Percentiles rank a stretch among this genome's conserved stretches.
Evolutionary conservation across 2,113 vertebrate genomes (phyloP).

Genomic region (Archocentrus centrarchus): DNA sequence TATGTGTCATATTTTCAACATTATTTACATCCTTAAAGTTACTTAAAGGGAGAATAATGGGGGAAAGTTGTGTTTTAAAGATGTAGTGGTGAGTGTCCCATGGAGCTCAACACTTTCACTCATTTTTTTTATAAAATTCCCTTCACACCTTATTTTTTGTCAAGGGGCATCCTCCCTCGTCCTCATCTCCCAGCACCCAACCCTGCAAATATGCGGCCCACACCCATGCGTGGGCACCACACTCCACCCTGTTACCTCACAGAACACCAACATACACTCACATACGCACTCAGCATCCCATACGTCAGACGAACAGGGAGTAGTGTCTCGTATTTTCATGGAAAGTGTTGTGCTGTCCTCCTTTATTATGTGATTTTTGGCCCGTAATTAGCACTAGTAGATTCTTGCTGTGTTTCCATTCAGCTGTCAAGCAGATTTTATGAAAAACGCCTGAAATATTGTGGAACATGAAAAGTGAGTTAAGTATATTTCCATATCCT

Average conservation of each 20-base stretch:
- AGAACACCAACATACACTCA: slow-evolving; percentile 19
- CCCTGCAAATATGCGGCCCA: slow-evolving; percentile 56
- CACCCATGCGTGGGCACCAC: slow-evolving; percentile 64
- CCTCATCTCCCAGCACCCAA: slow-evolving; percentile 39
- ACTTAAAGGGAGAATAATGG: neutral
- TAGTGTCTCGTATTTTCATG: slow-evolving; percentile 41
- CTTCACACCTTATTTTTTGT: slow-evolving; percentile 26
- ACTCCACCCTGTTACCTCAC: slow-evolving; percentile 65
- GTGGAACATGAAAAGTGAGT: slow-evolving; percentile 14
- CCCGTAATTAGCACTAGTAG: slow-evolving; percentile 17
- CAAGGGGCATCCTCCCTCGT: neutral
- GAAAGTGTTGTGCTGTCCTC: slow-evolving; percentile 57
- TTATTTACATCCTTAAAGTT: neutral
- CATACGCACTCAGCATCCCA: neutral
- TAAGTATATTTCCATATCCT: slow-evolving; percentile 19
- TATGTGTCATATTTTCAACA: neutral
- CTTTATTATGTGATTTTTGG: slow-evolving; percentile 39
- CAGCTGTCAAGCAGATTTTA: slow-evolving; percentile 10
- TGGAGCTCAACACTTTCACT: neutral
- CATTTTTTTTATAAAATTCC: slow-evolving; percentile 40
- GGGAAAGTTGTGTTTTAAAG: neutral
- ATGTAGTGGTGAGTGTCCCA: neutral
- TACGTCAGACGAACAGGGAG: slow-evolving; percentile 48
- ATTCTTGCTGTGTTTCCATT: slow-evolving; percentile 36
- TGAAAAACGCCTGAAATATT: neutral